A percentile compares a stretch with the other conserved stretches of the same genome.
These are phyloP conservation scores for Podilymbus podiceps DNA, from an alignment of 2,113 vertebrate species.

Conservation along the genomic window DNA sequence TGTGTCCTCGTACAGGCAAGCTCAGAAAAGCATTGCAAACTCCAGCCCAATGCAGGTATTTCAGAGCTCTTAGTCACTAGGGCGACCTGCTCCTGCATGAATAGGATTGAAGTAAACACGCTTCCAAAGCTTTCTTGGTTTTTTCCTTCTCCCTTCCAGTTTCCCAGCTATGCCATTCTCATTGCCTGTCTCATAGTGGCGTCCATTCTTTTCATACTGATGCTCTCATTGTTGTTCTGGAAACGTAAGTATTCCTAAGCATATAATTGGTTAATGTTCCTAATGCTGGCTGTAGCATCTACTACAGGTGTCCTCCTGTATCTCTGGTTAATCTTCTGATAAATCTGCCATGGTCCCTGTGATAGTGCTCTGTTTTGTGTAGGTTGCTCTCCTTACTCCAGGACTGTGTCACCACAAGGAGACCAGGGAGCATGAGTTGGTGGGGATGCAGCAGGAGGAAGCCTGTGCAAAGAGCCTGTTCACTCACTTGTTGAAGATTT, in stretches of 20 bases:
- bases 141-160: background rate
- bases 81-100: background rate
- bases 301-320: background rate
- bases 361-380: background rate
- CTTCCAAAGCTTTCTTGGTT: background rate
- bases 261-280: background rate
- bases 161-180: background rate
- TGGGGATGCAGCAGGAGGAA: background rate
- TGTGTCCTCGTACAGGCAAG: background rate
- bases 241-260: conserved; percentile 34
- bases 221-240: background rate
- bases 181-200: background rate
- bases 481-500: background rate
- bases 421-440: background rate
- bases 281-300: background rate
- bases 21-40: background rate
- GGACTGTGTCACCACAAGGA: background rate
- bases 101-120: background rate
- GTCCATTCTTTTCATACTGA: background rate
- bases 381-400: background rate
- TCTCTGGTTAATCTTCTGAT: background rate
- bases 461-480: background rate
- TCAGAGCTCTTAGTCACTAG: background rate
- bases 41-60: background rate
- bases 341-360: background rate